Evolutionary conservation across 2,888 invertebrate genomes (phyloP).

Genomic region (Rutpela maculata): DNA sequence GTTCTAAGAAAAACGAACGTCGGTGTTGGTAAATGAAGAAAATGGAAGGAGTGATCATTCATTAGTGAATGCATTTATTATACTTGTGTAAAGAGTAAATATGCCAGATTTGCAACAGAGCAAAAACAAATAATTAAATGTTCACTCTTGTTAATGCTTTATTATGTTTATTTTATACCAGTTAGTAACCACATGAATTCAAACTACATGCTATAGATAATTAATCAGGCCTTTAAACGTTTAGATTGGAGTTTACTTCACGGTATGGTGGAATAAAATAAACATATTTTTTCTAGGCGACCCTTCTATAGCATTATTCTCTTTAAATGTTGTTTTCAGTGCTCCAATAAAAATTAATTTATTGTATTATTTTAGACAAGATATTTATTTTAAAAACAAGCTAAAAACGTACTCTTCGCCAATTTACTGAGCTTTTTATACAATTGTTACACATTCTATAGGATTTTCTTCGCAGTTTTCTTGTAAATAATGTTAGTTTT

Average conservation of each 20-base stretch:
- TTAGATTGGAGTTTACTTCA: constrained; percentile 6
- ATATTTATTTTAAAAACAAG: no score
- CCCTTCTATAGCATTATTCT: not conserved
- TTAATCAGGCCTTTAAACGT: not conserved
- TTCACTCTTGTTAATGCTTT: constrained; percentile 16
- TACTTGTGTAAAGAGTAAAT: not conserved
- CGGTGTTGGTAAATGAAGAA: constrained; percentile 3
- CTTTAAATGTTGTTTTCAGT: not conserved
- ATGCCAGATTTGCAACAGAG: not conserved
- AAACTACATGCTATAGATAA: constrained; percentile 23
- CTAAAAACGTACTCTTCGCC: no score
- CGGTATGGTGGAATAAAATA: not conserved
- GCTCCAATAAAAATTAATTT: not conserved
- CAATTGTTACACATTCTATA: no score
- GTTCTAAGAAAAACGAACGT: constrained; percentile 1
- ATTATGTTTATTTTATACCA: constrained; percentile 26
- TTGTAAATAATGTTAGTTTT: no score
- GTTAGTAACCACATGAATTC: constrained; percentile 21
- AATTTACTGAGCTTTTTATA: no score
- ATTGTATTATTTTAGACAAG: not conserved
- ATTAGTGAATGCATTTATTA: constrained; percentile 2
- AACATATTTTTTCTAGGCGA: constrained; percentile 1
- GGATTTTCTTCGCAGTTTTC: no score
- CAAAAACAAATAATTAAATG: not conserved
- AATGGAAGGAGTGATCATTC: constrained; percentile 7